Percentiles rank a stretch among this genome's conserved stretches.
These are phyloP conservation scores for Anadara kagoshimensis DNA, from an alignment of 1,140 invertebrate genomes.

Conservation along the genomic window DNA sequence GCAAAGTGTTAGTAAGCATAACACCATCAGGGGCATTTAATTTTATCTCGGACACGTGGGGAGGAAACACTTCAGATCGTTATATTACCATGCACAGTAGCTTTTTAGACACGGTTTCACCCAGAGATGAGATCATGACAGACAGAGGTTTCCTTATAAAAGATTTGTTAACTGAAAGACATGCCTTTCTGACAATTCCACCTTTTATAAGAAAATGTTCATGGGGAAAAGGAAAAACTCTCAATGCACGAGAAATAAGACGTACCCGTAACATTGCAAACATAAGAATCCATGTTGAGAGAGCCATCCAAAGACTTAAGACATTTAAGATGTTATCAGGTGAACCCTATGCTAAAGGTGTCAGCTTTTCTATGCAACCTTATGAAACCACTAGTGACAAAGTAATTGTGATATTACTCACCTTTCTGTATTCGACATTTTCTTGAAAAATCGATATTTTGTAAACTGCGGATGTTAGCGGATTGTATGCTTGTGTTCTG, in stretches of 20 bases:
- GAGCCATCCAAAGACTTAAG: slow-evolving; percentile 18
- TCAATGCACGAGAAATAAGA: neutral
- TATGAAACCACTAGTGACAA: slow-evolving; percentile 2
- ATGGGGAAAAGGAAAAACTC: slow-evolving; percentile 18
- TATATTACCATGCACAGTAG: slow-evolving; percentile 17
- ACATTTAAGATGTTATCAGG: slow-evolving; percentile 5
- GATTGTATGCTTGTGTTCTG: no score
- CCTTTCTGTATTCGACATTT: no score
- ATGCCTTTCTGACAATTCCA: slow-evolving; percentile 45
- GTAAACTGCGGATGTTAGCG: no score
- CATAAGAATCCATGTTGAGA: slow-evolving; percentile 11
- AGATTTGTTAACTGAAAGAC: slow-evolving; percentile 29
- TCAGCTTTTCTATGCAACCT: slow-evolving; percentile 12
- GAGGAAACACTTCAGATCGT: slow-evolving; percentile 17
- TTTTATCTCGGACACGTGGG: slow-evolving; percentile 27
- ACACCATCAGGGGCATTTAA: slow-evolving; percentile 11
- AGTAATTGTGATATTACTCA: no score
- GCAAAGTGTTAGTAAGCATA: slow-evolving; percentile 24
- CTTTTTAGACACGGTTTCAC: neutral
- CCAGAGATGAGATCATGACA: slow-evolving; percentile 41
- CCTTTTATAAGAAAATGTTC: slow-evolving; percentile 29
- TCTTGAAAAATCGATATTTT: no score
- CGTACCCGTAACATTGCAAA: slow-evolving; percentile 13
- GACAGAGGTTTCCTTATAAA: slow-evolving; percentile 48
- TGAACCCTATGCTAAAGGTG: slow-evolving; percentile 4